A percentile compares a stretch with the other conserved stretches of the same genome.
phyloP scores from a whole-genome alignment of 2,888 invertebrate genomes.

The Eledona agricola region DNA sequence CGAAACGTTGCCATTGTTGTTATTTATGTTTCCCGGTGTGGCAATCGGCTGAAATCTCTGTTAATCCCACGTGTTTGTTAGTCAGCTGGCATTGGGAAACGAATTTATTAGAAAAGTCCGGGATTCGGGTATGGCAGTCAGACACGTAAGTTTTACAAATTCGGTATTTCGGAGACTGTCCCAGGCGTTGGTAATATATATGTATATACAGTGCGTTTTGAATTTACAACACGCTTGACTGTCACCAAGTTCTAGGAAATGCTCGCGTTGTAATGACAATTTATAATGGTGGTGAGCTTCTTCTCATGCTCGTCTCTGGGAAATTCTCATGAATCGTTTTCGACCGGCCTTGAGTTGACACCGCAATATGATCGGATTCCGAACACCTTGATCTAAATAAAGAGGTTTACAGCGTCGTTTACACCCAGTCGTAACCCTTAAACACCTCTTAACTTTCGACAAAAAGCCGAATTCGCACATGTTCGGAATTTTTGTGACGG shows the following conservation, averaged over 20 bases:
- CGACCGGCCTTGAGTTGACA: neutral
- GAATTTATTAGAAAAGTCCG: conserved; percentile 15
- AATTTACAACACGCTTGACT: conserved; percentile 20
- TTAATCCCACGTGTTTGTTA: conserved; percentile 3
- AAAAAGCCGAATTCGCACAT: conserved; percentile 4
- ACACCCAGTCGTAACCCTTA: neutral
- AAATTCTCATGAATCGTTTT: conserved; percentile 8
- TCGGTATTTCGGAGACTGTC: conserved; percentile 18
- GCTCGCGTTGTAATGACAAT: conserved; percentile 20
- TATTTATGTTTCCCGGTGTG: conserved; percentile 18
- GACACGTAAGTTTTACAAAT: conserved; percentile 13
- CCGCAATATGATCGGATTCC: no score
- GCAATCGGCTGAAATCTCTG: conserved; percentile 7
- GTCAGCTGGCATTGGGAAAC: conserved; percentile 19
- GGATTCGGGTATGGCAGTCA: neutral
- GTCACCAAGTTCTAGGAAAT: conserved; percentile 27
- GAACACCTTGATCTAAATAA: conserved; percentile 4
- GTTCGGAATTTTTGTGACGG: conserved; percentile 2
- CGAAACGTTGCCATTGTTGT: conserved; percentile 6
- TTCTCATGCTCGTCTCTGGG: conserved; percentile 20
- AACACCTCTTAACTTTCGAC: neutral
- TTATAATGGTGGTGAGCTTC: conserved; percentile 22
- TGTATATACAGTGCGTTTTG: conserved; percentile 23
- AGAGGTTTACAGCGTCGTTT: neutral
- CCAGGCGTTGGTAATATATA: conserved; percentile 14